Base-by-base conservation (phyloP, 2,888 invertebrate genomes). In the Machimus atricapillus region DNA sequence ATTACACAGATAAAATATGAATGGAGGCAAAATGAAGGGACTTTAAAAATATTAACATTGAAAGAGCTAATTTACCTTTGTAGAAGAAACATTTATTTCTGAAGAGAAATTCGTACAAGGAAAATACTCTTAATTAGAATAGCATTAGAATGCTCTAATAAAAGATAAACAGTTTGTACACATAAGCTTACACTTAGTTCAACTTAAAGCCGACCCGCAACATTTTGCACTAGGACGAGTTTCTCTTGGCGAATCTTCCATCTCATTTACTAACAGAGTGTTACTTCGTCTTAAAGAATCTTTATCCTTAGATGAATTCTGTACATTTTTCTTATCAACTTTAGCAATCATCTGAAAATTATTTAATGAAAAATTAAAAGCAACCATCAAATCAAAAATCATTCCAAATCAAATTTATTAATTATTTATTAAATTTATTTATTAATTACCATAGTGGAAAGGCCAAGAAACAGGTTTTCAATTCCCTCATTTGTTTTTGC, bases 401-500 rank as follows among this genome's bases (percentile, higher is more conserved):
- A 37, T 37, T 37, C 6, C 9, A 76, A 76, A 76, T 76, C 40
- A n/a, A 31, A 1, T 23, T 23, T n/a, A n/a, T n/a, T n/a, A n/a
- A n/a, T n/a, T n/a, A n/a, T n/a, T n/a, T n/a, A n/a, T n/a, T n/a
- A n/a, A n/a, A n/a, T n/a, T n/a, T n/a, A n/a, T n/a, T n/a, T 52
- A 34, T 81, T 31, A 16, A 46, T n/a, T 86, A 97, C 94, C 96
- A 97, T 96, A 90, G 95, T 94, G 56, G 97, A 96, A 87, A 99
- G 93, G 89, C 97, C 96, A 79, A 98, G 92, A 92, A 98, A 98
- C 91, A 98, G 94, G 88, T 98, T 98, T 91, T 98, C 97, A 6
- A 98, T 96, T 43, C 98, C 98, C 92, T 96, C 95, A 92, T 98
- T 98, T 87, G 95, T 93, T 93, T 99, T 99, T 0, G 99, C 99